phyloP scores from a whole-genome alignment of 2,888 invertebrate genomes.

The Pterostichus niger region DNA sequence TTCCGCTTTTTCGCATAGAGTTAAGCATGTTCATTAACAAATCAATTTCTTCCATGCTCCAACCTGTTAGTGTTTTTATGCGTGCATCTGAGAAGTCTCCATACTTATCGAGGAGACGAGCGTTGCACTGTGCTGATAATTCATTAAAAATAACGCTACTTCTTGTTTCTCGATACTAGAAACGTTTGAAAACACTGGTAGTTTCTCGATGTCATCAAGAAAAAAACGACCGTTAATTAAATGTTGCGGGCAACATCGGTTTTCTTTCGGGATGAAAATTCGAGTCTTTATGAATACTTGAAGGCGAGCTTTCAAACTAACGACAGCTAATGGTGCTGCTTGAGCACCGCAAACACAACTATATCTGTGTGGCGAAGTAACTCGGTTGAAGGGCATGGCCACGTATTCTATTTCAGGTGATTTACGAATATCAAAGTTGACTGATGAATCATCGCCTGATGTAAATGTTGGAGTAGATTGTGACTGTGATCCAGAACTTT shows the following conservation, averaged over 20 bases:
- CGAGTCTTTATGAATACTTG: constrained; percentile 12
- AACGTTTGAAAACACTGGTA: constrained; percentile 7
- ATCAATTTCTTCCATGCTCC: constrained; percentile 10
- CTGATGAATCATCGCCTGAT: not conserved
- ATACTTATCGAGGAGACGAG: constrained; percentile 21
- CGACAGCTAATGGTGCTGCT: not conserved
- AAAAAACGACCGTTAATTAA: constrained; percentile 40
- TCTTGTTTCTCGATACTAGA: constrained; percentile 6
- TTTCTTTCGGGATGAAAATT: constrained; percentile 37
- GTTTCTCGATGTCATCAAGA: constrained; percentile 9
- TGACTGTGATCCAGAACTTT: not conserved
- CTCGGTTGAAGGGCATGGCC: constrained; percentile 2
- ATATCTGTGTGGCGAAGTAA: constrained; percentile 6
- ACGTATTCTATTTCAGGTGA: constrained; percentile 1
- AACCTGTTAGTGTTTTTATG: constrained; percentile 36
- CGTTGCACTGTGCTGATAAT: constrained; percentile 26
- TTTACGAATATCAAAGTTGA: not conserved
- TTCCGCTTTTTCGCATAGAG: constrained; percentile 20
- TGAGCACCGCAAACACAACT: constrained; percentile 1
- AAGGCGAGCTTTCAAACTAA: constrained; percentile 25
- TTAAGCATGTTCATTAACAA: constrained; percentile 17
- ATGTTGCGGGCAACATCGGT: constrained; percentile 49
- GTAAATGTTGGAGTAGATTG: constrained; percentile 4
- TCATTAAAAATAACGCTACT: constrained; percentile 4
- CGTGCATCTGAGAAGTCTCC: constrained; percentile 5